Evolutionary conservation across 2,888 invertebrate genomes (phyloP).

Genomic region (Mimas tiliae): DNA sequence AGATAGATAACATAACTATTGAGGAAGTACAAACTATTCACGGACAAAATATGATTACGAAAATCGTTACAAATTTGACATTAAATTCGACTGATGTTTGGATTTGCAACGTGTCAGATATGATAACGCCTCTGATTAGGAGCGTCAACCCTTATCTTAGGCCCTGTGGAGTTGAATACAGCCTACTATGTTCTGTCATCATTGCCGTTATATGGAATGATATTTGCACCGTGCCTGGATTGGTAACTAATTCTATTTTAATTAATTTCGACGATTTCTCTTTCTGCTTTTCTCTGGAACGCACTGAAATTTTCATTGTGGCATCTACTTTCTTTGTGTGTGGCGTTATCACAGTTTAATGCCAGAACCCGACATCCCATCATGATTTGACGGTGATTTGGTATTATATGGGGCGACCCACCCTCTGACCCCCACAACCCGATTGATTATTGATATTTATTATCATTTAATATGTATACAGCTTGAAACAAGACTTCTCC

Average conservation of each 20-base stretch:
- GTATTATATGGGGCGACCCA: too few species aligned
- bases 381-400: too few species aligned
- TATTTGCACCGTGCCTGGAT: conserved; percentile 83
- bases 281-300: too few species aligned
- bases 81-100: conserved; percentile 52
- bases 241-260: conserved; percentile 54
- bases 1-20: conserved; percentile 54
- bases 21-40: conserved; percentile 40
- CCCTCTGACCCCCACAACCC: too few species aligned
- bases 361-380: too few species aligned
- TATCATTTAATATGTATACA: not conserved
- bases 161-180: conserved; percentile 93
- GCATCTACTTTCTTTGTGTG: too few species aligned
- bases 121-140: conserved; percentile 86
- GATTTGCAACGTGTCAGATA: conserved; percentile 77
- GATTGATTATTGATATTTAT: not conserved
- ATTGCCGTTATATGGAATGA: conserved; percentile 93
- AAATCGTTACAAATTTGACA: conserved; percentile 41
- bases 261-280: conserved; percentile 25
- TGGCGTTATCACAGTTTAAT: too few species aligned
- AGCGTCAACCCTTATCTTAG: conserved; percentile 91
- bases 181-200: conserved; percentile 91
- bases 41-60: conserved; percentile 35
- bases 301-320: too few species aligned
- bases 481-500: not conserved